phyloP scores from a whole-genome alignment of 2,113 vertebrate genomes.

The Corydoras maculifer region DNA sequence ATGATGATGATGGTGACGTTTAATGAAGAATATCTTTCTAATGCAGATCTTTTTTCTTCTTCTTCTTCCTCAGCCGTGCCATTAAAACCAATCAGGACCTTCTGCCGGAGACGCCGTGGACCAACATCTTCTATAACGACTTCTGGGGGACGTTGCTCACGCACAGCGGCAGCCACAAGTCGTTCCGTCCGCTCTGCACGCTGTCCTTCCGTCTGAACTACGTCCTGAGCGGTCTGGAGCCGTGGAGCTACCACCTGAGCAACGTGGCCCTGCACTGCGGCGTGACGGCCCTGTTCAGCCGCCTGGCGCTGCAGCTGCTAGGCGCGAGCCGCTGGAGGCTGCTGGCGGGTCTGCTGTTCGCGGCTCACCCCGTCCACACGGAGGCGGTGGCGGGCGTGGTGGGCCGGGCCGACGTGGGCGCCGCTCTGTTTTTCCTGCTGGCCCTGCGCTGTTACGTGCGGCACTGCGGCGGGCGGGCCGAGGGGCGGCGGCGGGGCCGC shows the following conservation, averaged over 20 bases:
- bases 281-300: slow-evolving; percentile 85
- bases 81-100: slow-evolving; percentile 99
- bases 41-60: slow-evolving; percentile 18
- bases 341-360: slow-evolving; percentile 87
- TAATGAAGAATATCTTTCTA: too few species aligned
- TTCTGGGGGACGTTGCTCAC: slow-evolving; percentile 97
- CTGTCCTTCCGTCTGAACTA: slow-evolving; percentile 95
- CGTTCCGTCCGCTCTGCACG: slow-evolving; percentile 91
- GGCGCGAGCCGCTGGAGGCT: slow-evolving; percentile 86
- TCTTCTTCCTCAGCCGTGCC: slow-evolving; percentile 78
- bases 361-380: slow-evolving; percentile 90
- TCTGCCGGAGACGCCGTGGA: slow-evolving; percentile 93
- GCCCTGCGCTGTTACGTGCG: slow-evolving; percentile 85
- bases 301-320: slow-evolving; percentile 81
- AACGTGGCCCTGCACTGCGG: slow-evolving; percentile 83
- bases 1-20: too few species aligned
- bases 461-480: slow-evolving; percentile 73
- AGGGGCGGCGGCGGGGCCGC: slow-evolving; percentile 60
- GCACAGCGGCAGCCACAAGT: slow-evolving; percentile 98
- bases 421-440: slow-evolving; percentile 89
- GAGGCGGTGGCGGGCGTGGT: slow-evolving; percentile 92
- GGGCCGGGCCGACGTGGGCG: slow-evolving; percentile 89
- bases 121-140: slow-evolving; percentile 94
- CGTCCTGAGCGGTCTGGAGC: slow-evolving; percentile 82
- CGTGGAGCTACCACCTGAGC: slow-evolving; percentile 92